Conservation (phyloP, 1,140 invertebrate species). For the Eciton burchellii region DNA sequence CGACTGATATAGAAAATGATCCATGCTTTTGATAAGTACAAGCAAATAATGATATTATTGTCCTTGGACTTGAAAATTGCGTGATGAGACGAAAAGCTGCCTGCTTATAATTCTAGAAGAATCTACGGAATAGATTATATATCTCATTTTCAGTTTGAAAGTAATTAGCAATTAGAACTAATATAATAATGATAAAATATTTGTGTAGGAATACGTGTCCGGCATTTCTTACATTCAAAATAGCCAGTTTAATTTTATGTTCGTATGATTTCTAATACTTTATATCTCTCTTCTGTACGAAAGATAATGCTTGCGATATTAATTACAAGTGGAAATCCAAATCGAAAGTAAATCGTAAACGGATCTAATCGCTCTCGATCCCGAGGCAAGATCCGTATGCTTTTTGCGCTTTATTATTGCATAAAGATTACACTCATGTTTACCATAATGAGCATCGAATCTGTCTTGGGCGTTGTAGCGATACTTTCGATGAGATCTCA, state of each 20-base stretch:
- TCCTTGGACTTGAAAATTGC: neutral
- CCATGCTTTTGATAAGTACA: neutral
- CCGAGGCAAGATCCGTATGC: neutral
- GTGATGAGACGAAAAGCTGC: neutral
- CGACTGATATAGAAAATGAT: constrained; percentile 1
- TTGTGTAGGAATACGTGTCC: too few relatives aligned
- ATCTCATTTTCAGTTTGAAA: too few relatives aligned
- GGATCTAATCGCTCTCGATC: neutral
- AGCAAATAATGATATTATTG: neutral
- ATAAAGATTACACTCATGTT: too few relatives aligned
- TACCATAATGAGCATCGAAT: neutral
- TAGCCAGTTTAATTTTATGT: too few relatives aligned
- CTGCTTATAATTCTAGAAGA: neutral
- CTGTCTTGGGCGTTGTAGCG: neutral
- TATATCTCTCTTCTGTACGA: neutral
- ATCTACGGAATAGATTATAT: neutral
- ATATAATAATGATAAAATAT: too few relatives aligned
- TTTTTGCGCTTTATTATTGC: too few relatives aligned
- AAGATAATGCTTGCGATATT: neutral
- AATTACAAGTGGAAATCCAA: neutral
- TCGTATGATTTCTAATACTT: too few relatives aligned
- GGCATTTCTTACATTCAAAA: too few relatives aligned
- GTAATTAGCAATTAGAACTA: too few relatives aligned
- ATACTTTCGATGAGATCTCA: neutral
- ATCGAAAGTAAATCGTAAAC: neutral